A percentile compares a stretch with the other conserved stretches of the same genome.
Evolutionary conservation across 2,113 vertebrate species (phyloP).

Genomic region (Zapus hudsonius): DNA sequence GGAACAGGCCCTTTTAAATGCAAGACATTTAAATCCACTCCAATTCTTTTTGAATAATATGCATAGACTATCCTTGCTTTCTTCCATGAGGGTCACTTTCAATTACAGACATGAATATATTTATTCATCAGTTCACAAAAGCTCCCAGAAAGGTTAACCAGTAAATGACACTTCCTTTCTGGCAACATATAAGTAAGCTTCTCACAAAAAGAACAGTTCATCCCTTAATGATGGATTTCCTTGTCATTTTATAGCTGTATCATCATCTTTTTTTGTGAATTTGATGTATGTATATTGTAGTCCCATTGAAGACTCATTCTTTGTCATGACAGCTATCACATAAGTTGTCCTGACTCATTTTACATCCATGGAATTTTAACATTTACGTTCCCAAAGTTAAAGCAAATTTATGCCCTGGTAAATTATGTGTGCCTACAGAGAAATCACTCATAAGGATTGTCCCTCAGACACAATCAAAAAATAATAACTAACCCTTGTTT

Average conservation of each 20-base stretch:
- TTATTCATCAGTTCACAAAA: conserved; percentile 64
- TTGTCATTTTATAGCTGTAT: conserved; percentile 39
- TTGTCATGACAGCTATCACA: background rate
- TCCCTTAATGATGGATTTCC: conserved; percentile 44
- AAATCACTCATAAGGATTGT: background rate
- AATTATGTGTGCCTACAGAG: background rate
- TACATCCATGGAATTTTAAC: background rate
- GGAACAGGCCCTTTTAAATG: conserved; percentile 28
- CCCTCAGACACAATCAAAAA: background rate
- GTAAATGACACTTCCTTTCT: conserved; percentile 43
- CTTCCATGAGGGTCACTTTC: conserved; percentile 54
- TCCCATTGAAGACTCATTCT: background rate
- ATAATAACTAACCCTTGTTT: background rate
- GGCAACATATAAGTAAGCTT: conserved; percentile 38
- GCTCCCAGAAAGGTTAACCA: conserved; percentile 51
- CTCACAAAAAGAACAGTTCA: background rate
- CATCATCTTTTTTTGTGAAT: conserved; percentile 9
- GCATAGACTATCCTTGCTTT: background rate
- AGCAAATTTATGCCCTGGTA: background rate
- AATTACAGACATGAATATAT: conserved; percentile 51
- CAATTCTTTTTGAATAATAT: conserved; percentile 17
- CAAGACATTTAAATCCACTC: conserved; percentile 13
- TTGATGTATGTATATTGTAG: background rate
- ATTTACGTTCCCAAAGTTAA: conserved; percentile 8
- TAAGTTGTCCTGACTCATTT: background rate